Conservation (phyloP, 2,113 vertebrate genomes). For the Myotis brandtii region DNA sequence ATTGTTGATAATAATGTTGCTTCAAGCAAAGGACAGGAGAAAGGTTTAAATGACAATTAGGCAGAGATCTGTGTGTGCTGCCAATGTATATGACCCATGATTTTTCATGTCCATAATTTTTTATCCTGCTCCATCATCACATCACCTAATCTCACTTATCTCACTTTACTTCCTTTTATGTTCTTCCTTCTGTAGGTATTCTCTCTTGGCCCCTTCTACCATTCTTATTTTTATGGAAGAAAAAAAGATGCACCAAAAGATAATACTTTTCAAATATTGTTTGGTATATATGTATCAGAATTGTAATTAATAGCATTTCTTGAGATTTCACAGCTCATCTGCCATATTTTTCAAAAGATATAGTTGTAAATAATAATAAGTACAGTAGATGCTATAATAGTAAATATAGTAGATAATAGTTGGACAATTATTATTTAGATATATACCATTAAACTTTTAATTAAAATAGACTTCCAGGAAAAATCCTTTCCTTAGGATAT, state of each 20-base stretch:
- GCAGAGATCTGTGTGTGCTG: fast-evolving
- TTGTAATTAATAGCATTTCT: neutral
- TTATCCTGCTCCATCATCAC: too few species aligned
- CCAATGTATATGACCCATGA: neutral
- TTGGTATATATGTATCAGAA: neutral
- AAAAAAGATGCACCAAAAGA: neutral
- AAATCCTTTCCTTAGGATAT: neutral
- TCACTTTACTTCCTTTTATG: fast-evolving
- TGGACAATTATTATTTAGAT: neutral
- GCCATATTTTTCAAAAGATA: neutral
- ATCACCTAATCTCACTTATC: neutral
- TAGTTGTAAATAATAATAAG: neutral
- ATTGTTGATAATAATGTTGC: neutral
- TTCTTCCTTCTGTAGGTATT: neutral
- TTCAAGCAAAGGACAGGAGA: neutral
- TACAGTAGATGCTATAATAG: neutral
- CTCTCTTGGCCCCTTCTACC: neutral
- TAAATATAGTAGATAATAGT: neutral
- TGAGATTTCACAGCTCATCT: neutral
- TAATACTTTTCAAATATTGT: neutral
- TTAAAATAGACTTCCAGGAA: neutral
- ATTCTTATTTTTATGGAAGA: neutral
- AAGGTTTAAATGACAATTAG: neutral
- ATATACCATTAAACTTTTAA: neutral
- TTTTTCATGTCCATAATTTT: neutral